These are phyloP conservation scores for Dusona sp. DNA, from an alignment of 2,888 invertebrate genomes.

Conservation along the genomic window DNA sequence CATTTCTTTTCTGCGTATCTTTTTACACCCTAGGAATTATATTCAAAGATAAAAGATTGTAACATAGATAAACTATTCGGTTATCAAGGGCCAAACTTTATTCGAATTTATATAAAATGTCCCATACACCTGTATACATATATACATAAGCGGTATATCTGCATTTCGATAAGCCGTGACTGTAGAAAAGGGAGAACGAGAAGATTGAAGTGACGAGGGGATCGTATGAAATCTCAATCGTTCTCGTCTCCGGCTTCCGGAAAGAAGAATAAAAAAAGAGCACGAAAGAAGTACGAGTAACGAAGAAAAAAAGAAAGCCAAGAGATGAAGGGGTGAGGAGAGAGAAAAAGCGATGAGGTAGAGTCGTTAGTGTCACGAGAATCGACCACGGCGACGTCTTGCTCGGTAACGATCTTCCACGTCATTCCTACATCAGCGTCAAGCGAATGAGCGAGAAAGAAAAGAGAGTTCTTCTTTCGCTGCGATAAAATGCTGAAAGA, in stretches of 20 bases:
- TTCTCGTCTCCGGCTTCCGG: constrained; percentile 39
- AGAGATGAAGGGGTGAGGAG: constrained; percentile 34
- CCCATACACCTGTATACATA: constrained; percentile 18
- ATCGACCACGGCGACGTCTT: constrained; percentile 62
- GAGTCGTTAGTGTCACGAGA: constrained; percentile 66
- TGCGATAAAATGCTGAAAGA: constrained; percentile 42
- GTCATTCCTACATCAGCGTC: constrained; percentile 69
- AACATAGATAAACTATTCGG: not conserved
- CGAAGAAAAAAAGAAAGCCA: constrained; percentile 15
- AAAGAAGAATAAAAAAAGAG: constrained; percentile 20
- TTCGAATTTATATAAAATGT: not conserved
- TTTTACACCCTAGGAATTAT: not conserved
- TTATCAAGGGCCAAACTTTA: not conserved
- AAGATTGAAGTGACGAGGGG: constrained; percentile 61
- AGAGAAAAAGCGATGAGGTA: constrained; percentile 35
- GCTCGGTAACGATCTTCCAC: constrained; percentile 68
- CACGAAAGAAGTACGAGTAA: constrained; percentile 35
- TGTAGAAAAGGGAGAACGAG: constrained; percentile 12
- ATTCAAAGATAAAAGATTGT: not conserved
- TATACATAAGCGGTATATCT: constrained; percentile 10
- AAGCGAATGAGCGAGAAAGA: constrained; percentile 35
- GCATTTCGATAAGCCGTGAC: constrained; percentile 52
- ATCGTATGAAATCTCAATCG: constrained; percentile 67
- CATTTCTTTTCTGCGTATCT: not conserved
- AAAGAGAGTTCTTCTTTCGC: constrained; percentile 21